phyloP scores from a whole-genome alignment of 2,888 invertebrate species.

The Pinctada fucata region DNA sequence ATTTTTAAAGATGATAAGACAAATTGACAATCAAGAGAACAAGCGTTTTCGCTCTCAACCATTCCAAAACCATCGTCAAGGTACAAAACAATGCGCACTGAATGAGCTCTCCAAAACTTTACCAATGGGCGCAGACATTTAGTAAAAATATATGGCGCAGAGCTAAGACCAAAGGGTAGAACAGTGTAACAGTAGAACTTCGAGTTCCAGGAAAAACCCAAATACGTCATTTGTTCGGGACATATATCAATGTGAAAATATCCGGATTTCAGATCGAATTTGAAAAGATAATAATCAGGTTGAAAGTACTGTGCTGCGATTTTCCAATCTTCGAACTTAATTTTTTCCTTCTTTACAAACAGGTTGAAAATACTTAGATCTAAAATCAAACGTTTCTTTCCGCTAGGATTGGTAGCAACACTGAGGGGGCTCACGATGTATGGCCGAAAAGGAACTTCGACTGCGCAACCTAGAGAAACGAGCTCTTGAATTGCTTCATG shows the following conservation, averaged over 20 bases:
- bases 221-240: too few relatives aligned
- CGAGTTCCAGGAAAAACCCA: too few relatives aligned
- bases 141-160: constrained; percentile 22
- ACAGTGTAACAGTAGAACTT: too few relatives aligned
- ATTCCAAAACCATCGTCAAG: constrained; percentile 35
- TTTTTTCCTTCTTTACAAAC: constrained; percentile 31
- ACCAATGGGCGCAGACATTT: constrained; percentile 31
- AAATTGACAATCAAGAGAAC: not conserved
- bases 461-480: not conserved
- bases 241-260: too few relatives aligned
- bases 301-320: not conserved
- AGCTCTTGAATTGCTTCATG: too few relatives aligned
- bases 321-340: constrained; percentile 40
- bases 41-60: not conserved
- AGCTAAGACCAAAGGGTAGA: too few relatives aligned
- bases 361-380: constrained; percentile 22
- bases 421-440: constrained; percentile 5
- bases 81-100: constrained; percentile 12
- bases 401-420: too few relatives aligned
- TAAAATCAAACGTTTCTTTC: too few relatives aligned
- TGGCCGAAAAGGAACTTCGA: constrained; percentile 1
- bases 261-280: too few relatives aligned
- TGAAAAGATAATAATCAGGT: too few relatives aligned
- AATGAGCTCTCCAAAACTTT: constrained; percentile 27
- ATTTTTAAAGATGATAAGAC: not conserved